A percentile compares a stretch with the other conserved stretches of the same genome.
phyloP scores from a whole-genome alignment of 2,888 invertebrate genomes.

The Hyalella azteca region DNA sequence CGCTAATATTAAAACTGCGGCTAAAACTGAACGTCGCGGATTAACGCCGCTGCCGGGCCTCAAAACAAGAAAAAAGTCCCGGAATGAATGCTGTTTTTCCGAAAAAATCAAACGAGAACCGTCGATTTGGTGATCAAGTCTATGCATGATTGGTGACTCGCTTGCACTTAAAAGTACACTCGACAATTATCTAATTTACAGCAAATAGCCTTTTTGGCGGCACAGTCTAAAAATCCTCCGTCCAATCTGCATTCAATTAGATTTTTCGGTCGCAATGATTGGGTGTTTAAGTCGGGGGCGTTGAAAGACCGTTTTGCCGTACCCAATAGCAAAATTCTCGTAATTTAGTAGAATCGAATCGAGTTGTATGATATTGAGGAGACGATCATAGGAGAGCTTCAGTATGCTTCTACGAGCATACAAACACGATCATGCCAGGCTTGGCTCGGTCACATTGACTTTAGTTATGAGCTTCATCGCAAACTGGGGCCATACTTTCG shows the following conservation, averaged over 20 bases:
- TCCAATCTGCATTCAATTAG: slow-evolving; percentile 35
- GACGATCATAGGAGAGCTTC: too few relatives aligned
- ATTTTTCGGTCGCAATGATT: slow-evolving; percentile 11
- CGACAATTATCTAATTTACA: slow-evolving; percentile 34
- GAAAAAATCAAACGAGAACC: background rate
- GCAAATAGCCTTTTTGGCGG: slow-evolving; percentile 8
- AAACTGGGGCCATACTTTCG: too few relatives aligned
- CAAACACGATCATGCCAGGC: too few relatives aligned
- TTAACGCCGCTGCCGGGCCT: background rate
- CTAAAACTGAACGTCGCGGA: background rate
- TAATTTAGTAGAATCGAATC: too few relatives aligned
- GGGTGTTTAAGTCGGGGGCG: slow-evolving; percentile 23
- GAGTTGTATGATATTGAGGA: too few relatives aligned
- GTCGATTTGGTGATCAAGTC: background rate
- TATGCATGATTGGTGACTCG: slow-evolving; percentile 17
- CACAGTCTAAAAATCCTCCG: background rate
- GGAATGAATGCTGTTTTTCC: background rate
- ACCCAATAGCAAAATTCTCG: too few relatives aligned
- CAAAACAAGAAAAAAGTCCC: background rate
- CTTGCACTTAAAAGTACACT: background rate
- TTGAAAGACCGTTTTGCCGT: too few relatives aligned
- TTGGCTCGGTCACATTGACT: too few relatives aligned
- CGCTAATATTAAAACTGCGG: background rate
- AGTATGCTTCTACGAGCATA: too few relatives aligned
- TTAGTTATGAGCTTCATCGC: too few relatives aligned